Base-by-base conservation (phyloP, 2,797 vertebrate species). In the Luscinia luscinia region DNA sequence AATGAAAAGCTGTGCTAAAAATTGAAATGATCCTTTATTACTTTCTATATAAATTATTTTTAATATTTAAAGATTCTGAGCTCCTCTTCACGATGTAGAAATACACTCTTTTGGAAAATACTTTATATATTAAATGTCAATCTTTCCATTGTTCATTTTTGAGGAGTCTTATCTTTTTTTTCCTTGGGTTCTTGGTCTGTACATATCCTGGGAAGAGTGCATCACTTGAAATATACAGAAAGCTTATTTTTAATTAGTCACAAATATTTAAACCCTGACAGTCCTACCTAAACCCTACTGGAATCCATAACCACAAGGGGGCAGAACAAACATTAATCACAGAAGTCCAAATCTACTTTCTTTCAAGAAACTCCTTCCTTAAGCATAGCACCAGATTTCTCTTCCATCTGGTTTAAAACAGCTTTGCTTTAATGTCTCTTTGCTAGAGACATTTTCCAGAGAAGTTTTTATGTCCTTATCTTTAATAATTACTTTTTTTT, bases 261-360 rank as follows among this genome's bases (percentile, higher is more conserved):
- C 3, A 22, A 74, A 30, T 82, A 55, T 34, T 69, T 82, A 7
- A 61, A 74, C 27, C 30, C 11, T 36, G 36, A 6, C 20, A 51
- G 27, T 19, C 38, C n/a, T 48, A 46, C 28, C 49, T 89, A 11
- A 75, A 7, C 69, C 92, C 82, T 92, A 41, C 40, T 24, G 89
- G 87, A 81, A 26, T 94, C 43, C 55, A 68, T 34, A 48, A 89
- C 94, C 96, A 96, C 94, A 94, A 96, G 96, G 90, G 94, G 94
- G 95, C 96, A 96, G 93, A 96, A 88, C 43, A 94, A 93, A 96
- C 82, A 79, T 86, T 92, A 94, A 94, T 92, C 78, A 92, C 62
- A 66, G 82, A 84, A 84, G 82, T 61, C 15, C 46, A 85, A 45
- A 45, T 63, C 41, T 81, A 27, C 36, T 78, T 94, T 57, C 34